Evolutionary conservation across 2,113 vertebrate genomes (phyloP), one percentile per base, ranked within the genome.

Genomic region (Cryptomyrus ogoouensis): DNA sequence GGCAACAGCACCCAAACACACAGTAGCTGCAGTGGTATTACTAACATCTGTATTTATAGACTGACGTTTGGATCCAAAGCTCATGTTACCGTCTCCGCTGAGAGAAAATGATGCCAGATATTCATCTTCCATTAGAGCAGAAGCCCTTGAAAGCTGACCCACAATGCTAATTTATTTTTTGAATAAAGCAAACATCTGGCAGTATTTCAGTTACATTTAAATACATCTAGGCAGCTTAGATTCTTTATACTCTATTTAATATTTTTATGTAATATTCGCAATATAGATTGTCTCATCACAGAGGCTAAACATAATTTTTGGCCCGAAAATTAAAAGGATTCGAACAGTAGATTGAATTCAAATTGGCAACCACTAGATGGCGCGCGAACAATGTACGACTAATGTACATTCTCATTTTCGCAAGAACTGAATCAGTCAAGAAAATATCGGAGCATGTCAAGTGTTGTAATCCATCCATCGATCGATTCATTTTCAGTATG

Each of bases 1-100:
- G 92, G 46, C 91, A 90, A 92, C 92, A 27, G 83, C 83, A 56
- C 58, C 83, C 31, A 94, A 94, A 94, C 91, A 94, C 91, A 93
- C 77, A 90, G 88, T 90, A 62, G 89, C 70, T 88, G 91, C 91
- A 92, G 91, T 52, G 21, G 84, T 19, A 56, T 77, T 42, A 80
- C 58, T 44, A 50, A 88, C 86, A 84, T 90, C 86, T 56, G 27
- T 80, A 50, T 88, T 50, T n/a, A 80, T 88, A 77, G 42, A 83
- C 24, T 13, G 47, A 13, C 42, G 47, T 86, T 86, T 86, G 44
- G 83, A 46, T 50, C 44, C 44, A 88, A 83, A 27, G 35, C 70
- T n/a, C 42, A 44, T 77, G 47, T 86, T 47, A 27, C 83, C 0
- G n/a, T 21, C 44, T 86, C 24, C 12, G 44, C 74, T 42, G 74